These are phyloP conservation scores for Incurvaria masculella DNA, from an alignment of 2,888 invertebrate species.

Conservation along the genomic window DNA sequence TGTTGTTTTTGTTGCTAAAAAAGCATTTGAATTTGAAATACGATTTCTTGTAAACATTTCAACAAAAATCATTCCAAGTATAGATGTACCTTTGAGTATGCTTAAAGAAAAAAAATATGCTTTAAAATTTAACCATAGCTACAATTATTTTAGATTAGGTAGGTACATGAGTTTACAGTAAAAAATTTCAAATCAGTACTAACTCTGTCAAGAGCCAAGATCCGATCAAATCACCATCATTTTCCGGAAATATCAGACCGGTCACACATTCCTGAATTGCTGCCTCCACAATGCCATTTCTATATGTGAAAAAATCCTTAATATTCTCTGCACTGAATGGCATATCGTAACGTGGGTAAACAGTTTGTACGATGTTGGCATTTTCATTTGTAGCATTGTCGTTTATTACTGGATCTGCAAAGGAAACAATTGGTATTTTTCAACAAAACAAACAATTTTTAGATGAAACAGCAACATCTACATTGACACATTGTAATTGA, in stretches of 20 bases:
- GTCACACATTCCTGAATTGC: constrained; percentile 70
- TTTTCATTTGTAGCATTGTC: neutral
- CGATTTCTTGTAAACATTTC: too few species aligned
- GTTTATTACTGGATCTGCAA: neutral
- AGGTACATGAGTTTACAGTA: neutral
- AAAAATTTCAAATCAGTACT: constrained; percentile 24
- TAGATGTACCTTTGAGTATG: too few species aligned
- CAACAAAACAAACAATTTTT: too few species aligned
- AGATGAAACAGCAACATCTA: too few species aligned
- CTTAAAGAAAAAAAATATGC: too few species aligned
- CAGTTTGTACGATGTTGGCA: constrained; percentile 27
- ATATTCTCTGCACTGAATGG: constrained; percentile 57
- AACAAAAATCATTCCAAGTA: too few species aligned
- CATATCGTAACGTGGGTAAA: constrained; percentile 43
- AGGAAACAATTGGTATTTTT: too few species aligned
- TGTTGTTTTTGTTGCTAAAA: too few species aligned
- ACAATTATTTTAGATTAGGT: neutral
- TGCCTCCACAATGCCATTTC: constrained; percentile 69
- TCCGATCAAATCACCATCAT: constrained; percentile 69
- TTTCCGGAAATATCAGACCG: constrained; percentile 59
- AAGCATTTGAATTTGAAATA: too few species aligned
- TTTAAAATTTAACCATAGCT: neutral
- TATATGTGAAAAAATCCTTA: constrained; percentile 67
- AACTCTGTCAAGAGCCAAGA: constrained; percentile 83
- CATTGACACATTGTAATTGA: too few species aligned